These are phyloP conservation scores for Vanessa cardui DNA, from an alignment of 2,888 invertebrate species.

Conservation along the genomic window DNA sequence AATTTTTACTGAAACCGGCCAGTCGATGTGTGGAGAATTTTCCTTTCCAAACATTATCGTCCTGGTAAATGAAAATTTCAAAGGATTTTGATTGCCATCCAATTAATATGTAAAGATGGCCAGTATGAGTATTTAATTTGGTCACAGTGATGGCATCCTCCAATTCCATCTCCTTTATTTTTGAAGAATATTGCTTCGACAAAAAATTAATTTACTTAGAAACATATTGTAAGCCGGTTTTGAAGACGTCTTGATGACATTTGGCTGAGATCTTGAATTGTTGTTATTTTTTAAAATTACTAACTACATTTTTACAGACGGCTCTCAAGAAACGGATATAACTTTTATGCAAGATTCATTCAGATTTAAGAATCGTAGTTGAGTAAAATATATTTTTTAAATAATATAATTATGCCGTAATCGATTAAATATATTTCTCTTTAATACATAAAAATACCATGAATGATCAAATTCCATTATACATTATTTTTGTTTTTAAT, in stretches of 20 bases:
- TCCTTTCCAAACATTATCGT: conserved; percentile 62
- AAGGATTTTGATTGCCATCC: conserved; percentile 64
- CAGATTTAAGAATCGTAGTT: too few species aligned
- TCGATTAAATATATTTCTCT: too few species aligned
- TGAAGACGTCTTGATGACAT: background rate
- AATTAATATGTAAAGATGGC: conserved; percentile 56
- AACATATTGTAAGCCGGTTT: background rate
- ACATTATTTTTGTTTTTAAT: too few species aligned
- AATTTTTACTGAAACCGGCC: conserved; percentile 60
- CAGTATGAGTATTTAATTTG: conserved; percentile 53
- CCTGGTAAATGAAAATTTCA: conserved; percentile 58
- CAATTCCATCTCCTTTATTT: conserved; percentile 52
- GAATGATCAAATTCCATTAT: too few species aligned
- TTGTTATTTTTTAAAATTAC: too few species aligned
- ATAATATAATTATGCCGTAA: too few species aligned
- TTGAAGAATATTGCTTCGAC: background rate
- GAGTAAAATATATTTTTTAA: too few species aligned
- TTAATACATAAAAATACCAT: too few species aligned
- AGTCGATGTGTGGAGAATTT: conserved; percentile 61
- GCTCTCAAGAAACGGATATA: too few species aligned
- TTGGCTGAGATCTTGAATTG: background rate
- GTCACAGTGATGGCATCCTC: conserved; percentile 61
- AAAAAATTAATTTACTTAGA: background rate
- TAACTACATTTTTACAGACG: too few species aligned
- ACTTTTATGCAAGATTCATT: too few species aligned